Conservation (phyloP, 1,140 invertebrate species). For the Rhopalosiphum maidis region DNA sequence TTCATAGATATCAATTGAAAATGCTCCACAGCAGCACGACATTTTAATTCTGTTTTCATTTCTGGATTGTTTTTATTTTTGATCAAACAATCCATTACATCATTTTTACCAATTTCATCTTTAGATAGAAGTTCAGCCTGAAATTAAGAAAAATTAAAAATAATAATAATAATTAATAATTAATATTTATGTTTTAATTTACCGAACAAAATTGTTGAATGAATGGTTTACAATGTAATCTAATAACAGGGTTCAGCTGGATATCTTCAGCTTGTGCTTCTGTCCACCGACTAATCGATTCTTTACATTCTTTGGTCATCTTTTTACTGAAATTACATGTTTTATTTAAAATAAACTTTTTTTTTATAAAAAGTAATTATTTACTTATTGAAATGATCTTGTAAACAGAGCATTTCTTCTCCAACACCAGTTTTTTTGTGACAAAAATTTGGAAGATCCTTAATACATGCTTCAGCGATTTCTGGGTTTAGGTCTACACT, state of each 20-base stretch:
- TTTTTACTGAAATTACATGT: conserved; percentile 58
- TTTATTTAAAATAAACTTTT: conserved; percentile 20
- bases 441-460: conserved; percentile 84
- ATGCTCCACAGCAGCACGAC: conserved; percentile 92
- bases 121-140: conserved; percentile 38
- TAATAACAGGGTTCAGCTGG: conserved; percentile 86
- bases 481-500: conserved; percentile 93
- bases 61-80: conserved; percentile 87
- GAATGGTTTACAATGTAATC: conserved; percentile 79
- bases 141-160: background rate
- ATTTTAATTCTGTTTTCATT: conserved; percentile 79
- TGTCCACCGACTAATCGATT: conserved; percentile 85
- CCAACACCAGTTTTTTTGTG: conserved; percentile 82
- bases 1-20: conserved; percentile 90
- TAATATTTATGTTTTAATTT: conserved; percentile 59
- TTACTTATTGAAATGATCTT: conserved; percentile 83
- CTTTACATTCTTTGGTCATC: conserved; percentile 67
- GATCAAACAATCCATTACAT: conserved; percentile 94
- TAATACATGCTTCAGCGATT: conserved; percentile 88
- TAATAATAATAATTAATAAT: conserved; percentile 36
- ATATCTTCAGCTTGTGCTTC: conserved; percentile 86
- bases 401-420: conserved; percentile 91
- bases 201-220: conserved; percentile 84
- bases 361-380: conserved; percentile 36
- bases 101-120: conserved; percentile 62